Evolutionary conservation across 2,797 vertebrate species (phyloP).

Genomic region (Balearica regulorum): DNA sequence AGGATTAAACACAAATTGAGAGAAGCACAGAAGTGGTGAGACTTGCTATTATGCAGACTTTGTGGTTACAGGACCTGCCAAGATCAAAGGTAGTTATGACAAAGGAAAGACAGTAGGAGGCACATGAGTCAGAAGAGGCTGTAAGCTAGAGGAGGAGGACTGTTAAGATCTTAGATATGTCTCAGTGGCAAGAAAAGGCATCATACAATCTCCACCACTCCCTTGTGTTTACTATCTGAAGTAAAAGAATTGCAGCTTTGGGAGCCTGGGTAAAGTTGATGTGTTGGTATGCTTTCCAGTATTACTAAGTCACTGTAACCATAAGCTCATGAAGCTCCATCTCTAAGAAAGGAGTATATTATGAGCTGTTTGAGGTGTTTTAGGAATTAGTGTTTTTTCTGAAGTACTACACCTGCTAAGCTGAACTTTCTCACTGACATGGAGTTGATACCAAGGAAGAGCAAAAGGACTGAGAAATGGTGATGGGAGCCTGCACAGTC

Average conservation of each 20-base stretch:
- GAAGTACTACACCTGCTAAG: neutral
- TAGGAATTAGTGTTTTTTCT: neutral
- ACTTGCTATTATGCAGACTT: neutral
- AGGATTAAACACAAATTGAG: neutral
- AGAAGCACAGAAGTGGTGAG: neutral
- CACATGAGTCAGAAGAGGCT: neutral
- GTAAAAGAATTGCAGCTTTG: neutral
- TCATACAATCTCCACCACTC: neutral
- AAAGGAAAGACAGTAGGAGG: neutral
- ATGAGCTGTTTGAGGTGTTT: neutral
- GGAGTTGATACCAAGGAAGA: neutral
- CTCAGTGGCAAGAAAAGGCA: neutral
- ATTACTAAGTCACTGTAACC: neutral
- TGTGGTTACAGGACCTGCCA: neutral
- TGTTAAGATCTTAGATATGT: neutral
- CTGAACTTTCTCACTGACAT: neutral
- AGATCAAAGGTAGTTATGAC: neutral
- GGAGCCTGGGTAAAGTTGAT: neutral
- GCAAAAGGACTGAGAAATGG: neutral
- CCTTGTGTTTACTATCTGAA: neutral
- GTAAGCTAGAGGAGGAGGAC: neutral
- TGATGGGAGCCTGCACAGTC: neutral
- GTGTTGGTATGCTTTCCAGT: neutral
- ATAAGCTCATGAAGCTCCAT: neutral
- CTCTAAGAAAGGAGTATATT: neutral